Base-by-base conservation (phyloP, 2,888 invertebrate genomes). In the Teinopalpus imperialis region DNA sequence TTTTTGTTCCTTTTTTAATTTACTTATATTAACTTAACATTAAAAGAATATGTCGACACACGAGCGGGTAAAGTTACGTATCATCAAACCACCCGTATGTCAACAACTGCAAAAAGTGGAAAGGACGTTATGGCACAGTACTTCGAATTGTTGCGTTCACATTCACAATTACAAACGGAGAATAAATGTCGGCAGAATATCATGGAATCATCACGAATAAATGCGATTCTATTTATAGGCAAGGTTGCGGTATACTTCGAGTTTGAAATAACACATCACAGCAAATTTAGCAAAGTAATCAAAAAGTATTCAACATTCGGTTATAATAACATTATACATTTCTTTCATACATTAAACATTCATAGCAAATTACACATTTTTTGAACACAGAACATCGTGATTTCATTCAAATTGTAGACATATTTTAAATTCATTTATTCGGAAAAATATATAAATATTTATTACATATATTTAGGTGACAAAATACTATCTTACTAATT, bases 321-420 rank as follows among this genome's bases (percentile, higher is more conserved):
- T 26, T 60, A 58, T 71, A 70, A 66, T 65, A n/a, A n/a, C n/a
- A 71, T 73, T 49, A 71, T 66, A 64, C 63, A 56, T 66, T 54
- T 63, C 59, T 54, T 73, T 69, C 67, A 67, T 68, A 72, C 62
- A 68, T 59, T 69, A 81, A n/a, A 81, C 76, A 78, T 76, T 74
- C 65, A 74, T 77, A 81, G 71, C 69, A 76, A 64, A 70, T 71
- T 64, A 63, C 24, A 31, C 14, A 66, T 60, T 59, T 63, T 68
- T 72, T 85, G 85, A 85, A 85, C 85, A 85, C 83, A 81, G 76
- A 79, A 74, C 58, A 67, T 53, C 59, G 68, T 62, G 63, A 71
- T 75, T 75, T 66, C 76, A 82, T 78, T 74, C 53, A 79, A 70
- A 66, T 78, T 77, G 74, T 81, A 82, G 74, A 82, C 69, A 80